Conservation (phyloP, 2,113 vertebrate species). For the Merops nubicus region DNA sequence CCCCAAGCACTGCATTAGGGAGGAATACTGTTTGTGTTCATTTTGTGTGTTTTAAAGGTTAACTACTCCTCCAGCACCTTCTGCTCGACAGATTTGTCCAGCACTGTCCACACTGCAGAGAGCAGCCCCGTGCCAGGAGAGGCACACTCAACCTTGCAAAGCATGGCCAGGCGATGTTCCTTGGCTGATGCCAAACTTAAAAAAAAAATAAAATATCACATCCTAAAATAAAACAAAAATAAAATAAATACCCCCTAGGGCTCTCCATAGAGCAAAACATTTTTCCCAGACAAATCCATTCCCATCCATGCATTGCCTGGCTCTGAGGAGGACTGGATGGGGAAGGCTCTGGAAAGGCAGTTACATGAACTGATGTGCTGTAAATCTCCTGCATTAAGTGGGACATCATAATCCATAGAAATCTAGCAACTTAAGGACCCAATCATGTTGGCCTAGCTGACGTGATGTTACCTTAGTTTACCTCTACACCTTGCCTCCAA, state of each 20-base stretch:
- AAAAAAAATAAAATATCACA: background rate
- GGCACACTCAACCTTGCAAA: background rate
- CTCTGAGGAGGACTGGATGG: background rate
- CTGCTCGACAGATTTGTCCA: slow-evolving; percentile 35
- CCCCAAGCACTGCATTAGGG: background rate
- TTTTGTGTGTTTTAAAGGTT: background rate
- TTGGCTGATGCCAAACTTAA: background rate
- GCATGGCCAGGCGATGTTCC: background rate
- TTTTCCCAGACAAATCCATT: slow-evolving; percentile 21
- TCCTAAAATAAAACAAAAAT: background rate
- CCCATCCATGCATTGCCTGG: background rate
- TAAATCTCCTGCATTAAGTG: background rate
- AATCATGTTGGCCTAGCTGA: background rate
- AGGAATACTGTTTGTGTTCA: background rate
- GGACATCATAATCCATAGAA: background rate
- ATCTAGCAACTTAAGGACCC: background rate
- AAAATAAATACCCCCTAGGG: background rate
- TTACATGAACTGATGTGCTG: background rate
- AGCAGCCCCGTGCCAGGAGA: background rate
- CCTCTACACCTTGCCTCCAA: background rate
- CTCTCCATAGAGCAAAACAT: background rate
- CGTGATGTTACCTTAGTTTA: background rate
- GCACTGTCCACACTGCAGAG: background rate
- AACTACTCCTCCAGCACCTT: slow-evolving; percentile 13
- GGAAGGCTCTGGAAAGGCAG: background rate